These are phyloP conservation scores for Hirundichthys speculiger DNA, from an alignment of 2,113 vertebrate genomes.

Conservation along the genomic window DNA sequence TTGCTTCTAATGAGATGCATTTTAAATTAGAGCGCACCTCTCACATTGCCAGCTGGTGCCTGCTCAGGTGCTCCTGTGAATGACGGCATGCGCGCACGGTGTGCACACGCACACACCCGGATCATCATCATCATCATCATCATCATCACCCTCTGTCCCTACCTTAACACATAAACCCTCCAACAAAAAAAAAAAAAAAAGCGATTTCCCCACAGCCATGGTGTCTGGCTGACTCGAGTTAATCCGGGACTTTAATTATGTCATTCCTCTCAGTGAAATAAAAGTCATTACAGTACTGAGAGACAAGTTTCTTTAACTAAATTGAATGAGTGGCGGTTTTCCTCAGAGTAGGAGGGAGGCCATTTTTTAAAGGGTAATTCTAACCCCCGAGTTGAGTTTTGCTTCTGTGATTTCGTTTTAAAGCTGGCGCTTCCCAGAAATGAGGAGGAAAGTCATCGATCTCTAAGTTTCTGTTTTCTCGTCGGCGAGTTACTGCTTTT, in stretches of 20 bases:
- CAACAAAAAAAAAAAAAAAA: conserved; percentile 37
- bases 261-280: conserved; percentile 56
- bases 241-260: conserved; percentile 69
- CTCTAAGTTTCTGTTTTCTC: conserved; percentile 16
- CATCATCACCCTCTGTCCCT: conserved; percentile 52
- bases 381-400: conserved; percentile 22
- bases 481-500: conserved; percentile 5
- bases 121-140: conserved; percentile 21
- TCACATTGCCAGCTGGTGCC: conserved; percentile 79
- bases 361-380: conserved; percentile 2
- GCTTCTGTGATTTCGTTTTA: conserved; percentile 14
- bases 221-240: conserved; percentile 60
- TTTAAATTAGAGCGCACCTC: conserved; percentile 79
- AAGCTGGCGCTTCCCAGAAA: conserved; percentile 1
- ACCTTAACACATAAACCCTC: conserved; percentile 47
- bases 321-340: conserved; percentile 31
- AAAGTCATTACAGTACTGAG: conserved; percentile 44
- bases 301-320: conserved; percentile 34
- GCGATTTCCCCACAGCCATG: conserved; percentile 26
- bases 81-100: conserved; percentile 58
- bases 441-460: conserved; percentile 16
- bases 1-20: conserved; percentile 79
- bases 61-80: conserved; percentile 76
- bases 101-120: conserved; percentile 31
- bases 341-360: conserved; percentile 12